Base-by-base conservation (phyloP, 2,888 invertebrate genomes). In the Sarcophaga subvicina region DNA sequence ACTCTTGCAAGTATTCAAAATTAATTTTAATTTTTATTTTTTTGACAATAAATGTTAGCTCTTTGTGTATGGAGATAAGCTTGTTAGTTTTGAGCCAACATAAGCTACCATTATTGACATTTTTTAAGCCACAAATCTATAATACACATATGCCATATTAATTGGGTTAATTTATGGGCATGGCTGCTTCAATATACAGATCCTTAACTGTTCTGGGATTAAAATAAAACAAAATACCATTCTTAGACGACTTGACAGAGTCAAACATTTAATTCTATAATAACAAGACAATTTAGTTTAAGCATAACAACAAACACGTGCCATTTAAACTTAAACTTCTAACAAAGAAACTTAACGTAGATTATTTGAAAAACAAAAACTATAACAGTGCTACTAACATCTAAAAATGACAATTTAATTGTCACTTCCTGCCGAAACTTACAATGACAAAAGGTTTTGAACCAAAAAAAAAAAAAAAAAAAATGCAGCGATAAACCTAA, bases 351-450 rank as follows among this genome's bases (percentile, higher is more conserved):
- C 37, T 60, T 37, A 62, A 49, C 70, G 54, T n/a, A 45, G 27
- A 59, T 10, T 1, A 73, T 62, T 59, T 60, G 27, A 49, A 45
- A 22, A 71, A 78, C 20, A 49, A 45, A 22, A 67, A 75, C 47
- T 64, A 89, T 88, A 89, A 84, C 87, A 89, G 4, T 0, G 86
- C 88, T 88, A 88, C 87, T 88, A 89, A 85, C 90, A 88, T 91
- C 89, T 66, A 76, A 67, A 83, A 69, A 79, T 80, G 86, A 91
- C 91, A 91, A 91, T 91, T 91, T 91, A 91, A 91, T 91, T 91
- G 91, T 91, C 91, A 91, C 86, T 88, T 91, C 90, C 91, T 91
- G 91, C 91, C 91, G 91, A 84, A 84, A 71, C 72, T 76, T 49
- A 80, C 47, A 82, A 77, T 20, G 49, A 64, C 60, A 79, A 79